phyloP scores from a whole-genome alignment of 2,113 vertebrate genomes.

The Crotophaga sulcirostris region DNA sequence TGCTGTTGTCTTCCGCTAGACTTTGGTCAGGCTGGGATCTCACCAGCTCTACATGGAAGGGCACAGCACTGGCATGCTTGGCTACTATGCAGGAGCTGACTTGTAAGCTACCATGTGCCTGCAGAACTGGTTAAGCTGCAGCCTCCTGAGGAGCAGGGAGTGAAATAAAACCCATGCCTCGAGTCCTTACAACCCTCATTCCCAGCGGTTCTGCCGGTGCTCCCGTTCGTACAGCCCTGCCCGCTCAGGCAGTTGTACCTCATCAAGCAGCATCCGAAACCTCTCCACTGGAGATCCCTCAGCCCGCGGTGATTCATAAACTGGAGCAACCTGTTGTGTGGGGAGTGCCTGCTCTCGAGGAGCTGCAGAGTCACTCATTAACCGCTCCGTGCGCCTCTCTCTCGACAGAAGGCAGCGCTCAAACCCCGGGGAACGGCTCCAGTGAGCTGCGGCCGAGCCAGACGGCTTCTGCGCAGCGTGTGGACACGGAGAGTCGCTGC shows the following conservation, averaged over 20 bases:
- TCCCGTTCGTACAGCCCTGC: background rate
- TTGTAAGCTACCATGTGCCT: background rate
- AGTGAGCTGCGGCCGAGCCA: background rate
- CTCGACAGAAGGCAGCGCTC: background rate
- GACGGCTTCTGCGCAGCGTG: background rate
- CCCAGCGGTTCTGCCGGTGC: background rate
- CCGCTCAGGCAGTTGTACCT: background rate
- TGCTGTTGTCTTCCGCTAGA: background rate
- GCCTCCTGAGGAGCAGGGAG: background rate
- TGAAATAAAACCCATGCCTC: background rate
- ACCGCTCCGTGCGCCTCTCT: accelerated
- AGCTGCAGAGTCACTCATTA: constrained; percentile 39
- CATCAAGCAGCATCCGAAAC: accelerated
- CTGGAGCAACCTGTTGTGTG: background rate
- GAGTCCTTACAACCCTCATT: background rate
- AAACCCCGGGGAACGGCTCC: background rate
- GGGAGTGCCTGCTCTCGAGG: constrained; percentile 27
- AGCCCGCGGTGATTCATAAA: constrained; percentile 39
- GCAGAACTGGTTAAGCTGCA: background rate
- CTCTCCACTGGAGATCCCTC: background rate
- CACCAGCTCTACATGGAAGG: background rate
- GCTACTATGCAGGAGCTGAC: background rate
- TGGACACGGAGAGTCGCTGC: accelerated
- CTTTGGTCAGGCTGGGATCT: background rate
- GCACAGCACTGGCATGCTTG: too few relatives aligned